These are phyloP conservation scores for Serripes groenlandicus DNA, from an alignment of 2,888 invertebrate species.

Conservation along the genomic window DNA sequence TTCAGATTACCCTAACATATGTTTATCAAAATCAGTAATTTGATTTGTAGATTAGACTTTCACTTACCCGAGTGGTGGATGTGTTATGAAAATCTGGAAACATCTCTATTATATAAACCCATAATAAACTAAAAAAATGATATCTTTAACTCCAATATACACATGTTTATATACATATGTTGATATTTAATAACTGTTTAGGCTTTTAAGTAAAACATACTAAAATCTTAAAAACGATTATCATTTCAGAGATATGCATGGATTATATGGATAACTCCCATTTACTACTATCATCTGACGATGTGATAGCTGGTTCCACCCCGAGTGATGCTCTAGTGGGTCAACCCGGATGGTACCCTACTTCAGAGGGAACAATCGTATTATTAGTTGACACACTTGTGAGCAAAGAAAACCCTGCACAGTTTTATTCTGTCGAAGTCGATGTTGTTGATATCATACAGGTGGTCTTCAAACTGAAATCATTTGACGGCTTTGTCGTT, in stretches of 20 bases:
- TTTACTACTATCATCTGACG: conserved; percentile 17
- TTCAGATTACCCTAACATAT: too few relatives aligned
- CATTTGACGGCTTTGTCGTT: conserved; percentile 1
- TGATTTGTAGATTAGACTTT: too few relatives aligned
- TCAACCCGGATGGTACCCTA: conserved; percentile 28
- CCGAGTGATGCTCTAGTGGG: conserved; percentile 22
- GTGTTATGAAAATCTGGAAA: too few relatives aligned
- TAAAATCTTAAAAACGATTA: too few relatives aligned
- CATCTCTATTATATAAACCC: too few relatives aligned
- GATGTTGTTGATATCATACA: conserved; percentile 21
- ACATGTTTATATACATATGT: too few relatives aligned
- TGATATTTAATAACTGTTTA: too few relatives aligned
- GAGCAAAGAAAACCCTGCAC: conserved; percentile 18
- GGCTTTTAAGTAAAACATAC: too few relatives aligned
- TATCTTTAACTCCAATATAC: too few relatives aligned
- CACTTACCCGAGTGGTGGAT: too few relatives aligned
- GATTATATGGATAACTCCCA: conserved; percentile 26
- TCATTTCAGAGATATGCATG: conserved; percentile 34
- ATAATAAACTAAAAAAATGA: too few relatives aligned
- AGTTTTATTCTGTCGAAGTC: conserved; percentile 22
- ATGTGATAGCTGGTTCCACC: conserved; percentile 1
- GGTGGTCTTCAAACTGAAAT: conserved; percentile 15
- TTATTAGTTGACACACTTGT: conserved; percentile 6
- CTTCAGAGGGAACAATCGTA: neutral
- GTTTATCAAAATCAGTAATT: too few relatives aligned